Conservation (phyloP, 2,113 vertebrate genomes). For the rabbit (Oryctolagus cuniculus) region mOryCun1.1 NC_091436.1:3062501-3063000, state of each 20-base stretch:
- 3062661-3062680: background rate
- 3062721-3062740: background rate
- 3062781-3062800: background rate
- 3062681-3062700: background rate
- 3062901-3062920: background rate
- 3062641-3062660: background rate
- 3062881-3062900: background rate
- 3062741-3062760: background rate
- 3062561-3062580: background rate
- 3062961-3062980: rapidly evolving
- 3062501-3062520: background rate
- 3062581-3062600: background rate
- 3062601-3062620: background rate
- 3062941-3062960: background rate
- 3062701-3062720: background rate
- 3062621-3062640: background rate
- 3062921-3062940: too few relatives aligned
- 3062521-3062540: background rate
- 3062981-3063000: background rate
- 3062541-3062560: too few relatives aligned
- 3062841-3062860: background rate
- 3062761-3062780: background rate
- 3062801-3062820: slow-evolving; percentile 26
- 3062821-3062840: background rate
- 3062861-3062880: background rate